phyloP scores from a whole-genome alignment of 2,888 invertebrate species.

The Alviniconcha strummeri region DNA sequence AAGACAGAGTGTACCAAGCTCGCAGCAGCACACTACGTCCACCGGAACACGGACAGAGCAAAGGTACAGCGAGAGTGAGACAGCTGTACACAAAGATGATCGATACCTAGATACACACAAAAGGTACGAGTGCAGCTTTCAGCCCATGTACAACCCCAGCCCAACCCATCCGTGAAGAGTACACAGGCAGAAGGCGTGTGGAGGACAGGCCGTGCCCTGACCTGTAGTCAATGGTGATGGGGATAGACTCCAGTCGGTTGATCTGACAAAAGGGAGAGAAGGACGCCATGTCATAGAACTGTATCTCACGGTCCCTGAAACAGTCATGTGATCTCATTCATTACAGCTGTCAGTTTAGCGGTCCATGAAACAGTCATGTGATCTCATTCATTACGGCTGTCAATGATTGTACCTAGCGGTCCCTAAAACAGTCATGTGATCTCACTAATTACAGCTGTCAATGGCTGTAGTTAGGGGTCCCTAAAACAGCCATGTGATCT shows the following conservation, averaged over 20 bases:
- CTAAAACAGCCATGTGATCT: constrained; percentile 52
- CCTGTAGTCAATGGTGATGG: constrained; percentile 69
- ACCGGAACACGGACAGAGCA: too few relatives aligned
- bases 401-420: constrained; percentile 70
- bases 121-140: too few relatives aligned
- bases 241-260: constrained; percentile 71
- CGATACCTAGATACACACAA: too few relatives aligned
- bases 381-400: too few relatives aligned
- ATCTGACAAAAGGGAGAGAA: constrained; percentile 74
- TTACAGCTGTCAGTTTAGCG: constrained; percentile 56
- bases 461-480: constrained; percentile 71
- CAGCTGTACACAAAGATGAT: too few relatives aligned
- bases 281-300: constrained; percentile 73
- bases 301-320: constrained; percentile 73
- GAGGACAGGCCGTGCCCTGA: constrained; percentile 35
- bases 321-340: not conserved
- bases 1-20: too few relatives aligned
- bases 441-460: too few relatives aligned
- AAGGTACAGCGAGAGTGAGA: too few relatives aligned
- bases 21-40: too few relatives aligned
- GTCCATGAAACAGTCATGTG: constrained; percentile 61
- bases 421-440: constrained; percentile 56
- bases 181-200: too few relatives aligned
- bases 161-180: too few relatives aligned
- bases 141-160: too few relatives aligned